A percentile compares a stretch with the other conserved stretches of the same genome.
Evolutionary conservation across 2,888 invertebrate genomes (phyloP).

Genomic region (Eledona agricola): DNA sequence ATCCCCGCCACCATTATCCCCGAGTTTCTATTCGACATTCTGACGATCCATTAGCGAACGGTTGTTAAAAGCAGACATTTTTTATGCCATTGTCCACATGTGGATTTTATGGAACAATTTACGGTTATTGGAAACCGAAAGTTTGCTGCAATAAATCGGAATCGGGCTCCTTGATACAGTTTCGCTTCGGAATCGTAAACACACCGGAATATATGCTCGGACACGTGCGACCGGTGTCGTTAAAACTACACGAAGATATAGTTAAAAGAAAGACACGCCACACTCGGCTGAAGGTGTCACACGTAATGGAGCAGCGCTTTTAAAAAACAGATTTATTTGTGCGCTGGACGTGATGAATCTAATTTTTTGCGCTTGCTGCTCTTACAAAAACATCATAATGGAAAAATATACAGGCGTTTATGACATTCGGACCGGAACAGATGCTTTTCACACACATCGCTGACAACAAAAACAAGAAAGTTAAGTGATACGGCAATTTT

Average conservation of each 20-base stretch:
- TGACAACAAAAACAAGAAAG: no score
- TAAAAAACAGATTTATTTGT: constrained; percentile 35
- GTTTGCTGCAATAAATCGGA: constrained; percentile 57
- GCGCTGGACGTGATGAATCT: constrained; percentile 29
- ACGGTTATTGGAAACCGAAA: constrained; percentile 60
- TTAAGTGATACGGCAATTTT: no score
- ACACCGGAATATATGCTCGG: constrained; percentile 49
- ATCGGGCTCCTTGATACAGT: constrained; percentile 52
- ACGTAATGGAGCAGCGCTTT: constrained; percentile 25
- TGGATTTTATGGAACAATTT: constrained; percentile 60
- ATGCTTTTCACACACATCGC: no score
- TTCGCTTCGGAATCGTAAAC: constrained; percentile 52
- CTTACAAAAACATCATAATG: constrained; percentile 28
- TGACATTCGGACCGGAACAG: constrained; percentile 4
- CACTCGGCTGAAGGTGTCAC: constrained; percentile 35
- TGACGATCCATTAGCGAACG: constrained; percentile 49
- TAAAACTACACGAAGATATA: constrained; percentile 36
- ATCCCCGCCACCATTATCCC: not conserved
- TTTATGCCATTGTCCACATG: constrained; percentile 57
- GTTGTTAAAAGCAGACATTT: constrained; percentile 57
- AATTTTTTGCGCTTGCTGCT: constrained; percentile 18
- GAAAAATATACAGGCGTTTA: constrained; percentile 31
- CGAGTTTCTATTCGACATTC: constrained; percentile 26
- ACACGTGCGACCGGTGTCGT: constrained; percentile 45
- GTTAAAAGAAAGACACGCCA: constrained; percentile 34